Conservation (phyloP, 1,140 invertebrate genomes). For the Drosophila kepulauana region DNA sequence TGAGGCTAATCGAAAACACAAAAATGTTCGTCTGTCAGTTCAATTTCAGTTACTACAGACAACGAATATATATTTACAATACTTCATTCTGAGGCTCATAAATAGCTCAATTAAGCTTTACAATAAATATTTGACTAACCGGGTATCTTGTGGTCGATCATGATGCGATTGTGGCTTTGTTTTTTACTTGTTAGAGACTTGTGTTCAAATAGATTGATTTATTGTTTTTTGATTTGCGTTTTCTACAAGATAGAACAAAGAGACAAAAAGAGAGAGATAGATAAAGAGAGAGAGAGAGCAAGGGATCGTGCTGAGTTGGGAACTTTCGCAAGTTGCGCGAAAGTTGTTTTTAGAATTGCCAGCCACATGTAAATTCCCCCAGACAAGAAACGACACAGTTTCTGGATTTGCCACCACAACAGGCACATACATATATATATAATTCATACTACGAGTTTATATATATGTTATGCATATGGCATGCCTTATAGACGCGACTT, state of each 20-base stretch:
- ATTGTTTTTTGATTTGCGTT: constrained; percentile 38
- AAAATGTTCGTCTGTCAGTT: too few relatives aligned
- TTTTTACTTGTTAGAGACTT: constrained; percentile 2
- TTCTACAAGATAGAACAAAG: constrained; percentile 1
- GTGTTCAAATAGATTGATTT: constrained; percentile 38
- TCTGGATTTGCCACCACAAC: constrained; percentile 2
- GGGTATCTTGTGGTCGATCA: too few relatives aligned
- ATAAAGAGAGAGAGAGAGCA: neutral
- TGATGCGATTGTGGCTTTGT: too few relatives aligned
- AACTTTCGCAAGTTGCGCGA: constrained; percentile 59
- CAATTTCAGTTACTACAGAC: too few relatives aligned
- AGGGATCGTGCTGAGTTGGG: neutral
- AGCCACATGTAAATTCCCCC: constrained; percentile 50
- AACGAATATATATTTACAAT: too few relatives aligned
- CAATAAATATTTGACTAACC: too few relatives aligned
- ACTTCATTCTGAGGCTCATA: too few relatives aligned
- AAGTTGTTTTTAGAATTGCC: constrained; percentile 72
- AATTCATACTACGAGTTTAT: neutral
- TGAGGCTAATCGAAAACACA: too few relatives aligned
- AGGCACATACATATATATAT: neutral
- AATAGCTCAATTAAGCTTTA: too few relatives aligned
- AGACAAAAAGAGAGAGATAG: neutral
- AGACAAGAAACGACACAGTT: constrained; percentile 14
- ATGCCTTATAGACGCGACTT: neutral
- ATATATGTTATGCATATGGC: neutral